Conservation (phyloP, 1,140 invertebrate genomes). For the Cecropterus lyciades region DNA sequence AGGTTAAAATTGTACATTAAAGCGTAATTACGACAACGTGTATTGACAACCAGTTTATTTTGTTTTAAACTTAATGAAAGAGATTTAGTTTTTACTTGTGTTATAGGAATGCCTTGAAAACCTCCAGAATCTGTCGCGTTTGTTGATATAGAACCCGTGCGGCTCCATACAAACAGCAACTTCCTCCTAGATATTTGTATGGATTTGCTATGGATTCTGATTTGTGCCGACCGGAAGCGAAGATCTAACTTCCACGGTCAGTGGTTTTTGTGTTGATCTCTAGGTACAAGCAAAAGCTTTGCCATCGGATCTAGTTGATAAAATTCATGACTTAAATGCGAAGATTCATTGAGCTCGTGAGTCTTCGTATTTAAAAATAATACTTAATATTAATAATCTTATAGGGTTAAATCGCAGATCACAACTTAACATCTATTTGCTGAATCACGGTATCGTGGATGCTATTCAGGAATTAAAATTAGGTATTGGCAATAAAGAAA, state of each 20-base stretch:
- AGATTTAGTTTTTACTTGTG: conserved; percentile 49
- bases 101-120: conserved; percentile 45
- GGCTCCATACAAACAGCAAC: conserved; percentile 78
- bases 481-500: conserved; percentile 73
- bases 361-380: conserved; percentile 71
- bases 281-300: conserved; percentile 52
- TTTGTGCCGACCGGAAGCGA: conserved; percentile 40
- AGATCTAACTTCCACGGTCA: conserved; percentile 41
- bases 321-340: conserved; percentile 60
- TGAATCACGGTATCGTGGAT: conserved; percentile 64
- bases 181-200: conserved; percentile 81
- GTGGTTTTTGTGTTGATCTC: conserved; percentile 38
- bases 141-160: conserved; percentile 64
- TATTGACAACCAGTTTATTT: conserved; percentile 57
- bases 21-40: conserved; percentile 54
- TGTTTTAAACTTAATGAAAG: conserved; percentile 42
- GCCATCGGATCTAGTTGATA: conserved; percentile 55
- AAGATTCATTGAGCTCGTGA: conserved; percentile 78
- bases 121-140: conserved; percentile 35
- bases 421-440: conserved; percentile 81
- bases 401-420: conserved; percentile 79
- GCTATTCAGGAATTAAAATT: conserved; percentile 60
- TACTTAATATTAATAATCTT: conserved; percentile 67
- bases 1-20: conserved; percentile 65
- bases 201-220: conserved; percentile 73